phyloP scores from a whole-genome alignment of 2,797 vertebrate species.

The Chrysocyon brachyurus region DNA sequence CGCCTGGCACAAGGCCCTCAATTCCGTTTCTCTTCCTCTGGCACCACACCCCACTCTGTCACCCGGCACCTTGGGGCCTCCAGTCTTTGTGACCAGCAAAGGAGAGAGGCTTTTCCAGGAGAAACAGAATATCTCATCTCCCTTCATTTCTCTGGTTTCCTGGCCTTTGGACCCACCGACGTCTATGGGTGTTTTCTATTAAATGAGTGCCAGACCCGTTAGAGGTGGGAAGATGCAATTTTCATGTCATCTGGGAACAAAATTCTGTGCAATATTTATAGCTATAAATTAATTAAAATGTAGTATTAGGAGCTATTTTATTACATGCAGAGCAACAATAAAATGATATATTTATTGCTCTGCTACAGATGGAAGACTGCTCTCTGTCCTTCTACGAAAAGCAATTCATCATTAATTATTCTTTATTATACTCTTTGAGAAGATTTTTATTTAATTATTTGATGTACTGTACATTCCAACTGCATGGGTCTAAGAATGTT shows the following conservation, averaged over 20 bases:
- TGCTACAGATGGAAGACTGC: constrained; percentile 57
- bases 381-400: constrained; percentile 72
- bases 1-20: background rate
- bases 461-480: constrained; percentile 64
- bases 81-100: background rate
- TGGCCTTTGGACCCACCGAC: background rate
- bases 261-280: constrained; percentile 74
- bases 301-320: constrained; percentile 72
- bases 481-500: constrained; percentile 31
- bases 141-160: background rate
- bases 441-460: constrained; percentile 80
- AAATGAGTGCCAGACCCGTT: background rate
- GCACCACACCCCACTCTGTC: background rate
- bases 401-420: constrained; percentile 76
- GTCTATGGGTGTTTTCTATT: background rate
- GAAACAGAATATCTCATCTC: background rate
- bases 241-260: constrained; percentile 45
- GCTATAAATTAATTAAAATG: constrained; percentile 79
- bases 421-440: constrained; percentile 73
- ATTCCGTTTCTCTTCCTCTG: background rate
- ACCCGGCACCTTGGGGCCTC: background rate
- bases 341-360: constrained; percentile 70
- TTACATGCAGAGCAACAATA: constrained; percentile 74
- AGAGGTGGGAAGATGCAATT: constrained; percentile 31
- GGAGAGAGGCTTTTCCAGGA: background rate